These are phyloP conservation scores for Luidia sarsii DNA, from an alignment of 53 echinoderm and acorn worm genomes.

Conservation along the genomic window DNA sequence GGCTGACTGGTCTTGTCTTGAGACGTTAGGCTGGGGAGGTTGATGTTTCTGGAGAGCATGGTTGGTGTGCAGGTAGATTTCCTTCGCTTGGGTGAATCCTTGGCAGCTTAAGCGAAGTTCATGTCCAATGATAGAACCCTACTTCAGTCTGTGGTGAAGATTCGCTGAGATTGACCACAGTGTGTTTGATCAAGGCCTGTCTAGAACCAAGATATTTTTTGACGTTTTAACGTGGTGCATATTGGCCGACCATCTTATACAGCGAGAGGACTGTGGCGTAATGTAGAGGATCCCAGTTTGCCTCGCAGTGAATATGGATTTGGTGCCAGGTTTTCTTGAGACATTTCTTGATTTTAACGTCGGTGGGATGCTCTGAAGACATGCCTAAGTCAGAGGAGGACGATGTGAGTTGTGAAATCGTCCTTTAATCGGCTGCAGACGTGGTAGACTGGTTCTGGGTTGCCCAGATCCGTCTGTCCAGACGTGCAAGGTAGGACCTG, in stretches of 20 bases:
- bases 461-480: not conserved
- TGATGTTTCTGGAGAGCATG: constrained; percentile 10
- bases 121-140: constrained; percentile 3
- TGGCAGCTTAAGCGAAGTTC: constrained; percentile 16
- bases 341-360: not conserved
- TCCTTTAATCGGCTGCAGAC: not conserved
- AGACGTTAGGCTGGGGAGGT: constrained; percentile 9
- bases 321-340: not conserved
- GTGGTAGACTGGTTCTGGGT: not conserved
- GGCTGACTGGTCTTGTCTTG: constrained; percentile 13
- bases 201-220: not conserved
- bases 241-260: not conserved
- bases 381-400: too few species aligned
- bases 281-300: not conserved
- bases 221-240: not conserved
- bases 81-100: not conserved
- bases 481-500: not conserved
- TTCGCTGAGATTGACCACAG: constrained; percentile 12
- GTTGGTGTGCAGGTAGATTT: constrained; percentile 11
- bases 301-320: not conserved
- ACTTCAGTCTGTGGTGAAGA: not conserved
- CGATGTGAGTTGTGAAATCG: too few species aligned
- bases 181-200: constrained; percentile 8
- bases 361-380: not conserved
- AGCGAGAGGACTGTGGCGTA: not conserved